A percentile compares a stretch with the other conserved stretches of the same genome.
These are phyloP conservation scores for Drosophila gunungcola DNA, from an alignment of 1,140 invertebrate genomes.

Conservation along the genomic window DNA sequence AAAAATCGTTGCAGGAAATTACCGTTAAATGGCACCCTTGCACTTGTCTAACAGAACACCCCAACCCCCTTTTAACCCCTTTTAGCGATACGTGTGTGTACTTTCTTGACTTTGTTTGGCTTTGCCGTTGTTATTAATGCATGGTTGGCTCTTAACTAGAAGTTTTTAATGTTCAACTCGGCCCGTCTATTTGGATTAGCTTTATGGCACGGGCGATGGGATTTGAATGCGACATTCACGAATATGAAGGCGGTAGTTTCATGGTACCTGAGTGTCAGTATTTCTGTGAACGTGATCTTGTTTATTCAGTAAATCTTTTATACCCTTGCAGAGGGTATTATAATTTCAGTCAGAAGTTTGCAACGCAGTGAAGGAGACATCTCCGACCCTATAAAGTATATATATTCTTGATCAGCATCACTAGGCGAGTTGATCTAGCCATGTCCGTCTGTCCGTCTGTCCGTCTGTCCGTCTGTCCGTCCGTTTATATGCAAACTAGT, in stretches of 20 bases:
- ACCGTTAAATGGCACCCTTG: conserved; percentile 73
- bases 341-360: too few species aligned
- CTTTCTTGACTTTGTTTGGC: conserved; percentile 41
- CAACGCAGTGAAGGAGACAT: too few species aligned
- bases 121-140: conserved; percentile 51
- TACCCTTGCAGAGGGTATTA: too few species aligned
- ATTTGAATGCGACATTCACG: conserved; percentile 3
- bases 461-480: too few species aligned
- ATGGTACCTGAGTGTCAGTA: not conserved
- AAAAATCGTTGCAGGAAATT: conserved; percentile 66
- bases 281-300: not conserved
- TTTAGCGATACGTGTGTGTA: conserved; percentile 23
- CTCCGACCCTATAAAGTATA: too few species aligned
- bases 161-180: conserved; percentile 42
- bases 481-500: too few species aligned
- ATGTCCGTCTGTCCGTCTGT: too few species aligned
- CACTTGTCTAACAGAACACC: conserved; percentile 39
- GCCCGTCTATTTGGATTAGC: conserved; percentile 38
- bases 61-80: conserved; percentile 6
- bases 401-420: too few species aligned
- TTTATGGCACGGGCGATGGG: conserved; percentile 10
- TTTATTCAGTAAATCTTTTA: too few species aligned
- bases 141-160: conserved; percentile 26
- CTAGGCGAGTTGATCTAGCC: too few species aligned
- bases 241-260: not conserved